Evolutionary conservation across 2,888 invertebrate genomes (phyloP).

Genomic region (Drosophila nigricruria): DNA sequence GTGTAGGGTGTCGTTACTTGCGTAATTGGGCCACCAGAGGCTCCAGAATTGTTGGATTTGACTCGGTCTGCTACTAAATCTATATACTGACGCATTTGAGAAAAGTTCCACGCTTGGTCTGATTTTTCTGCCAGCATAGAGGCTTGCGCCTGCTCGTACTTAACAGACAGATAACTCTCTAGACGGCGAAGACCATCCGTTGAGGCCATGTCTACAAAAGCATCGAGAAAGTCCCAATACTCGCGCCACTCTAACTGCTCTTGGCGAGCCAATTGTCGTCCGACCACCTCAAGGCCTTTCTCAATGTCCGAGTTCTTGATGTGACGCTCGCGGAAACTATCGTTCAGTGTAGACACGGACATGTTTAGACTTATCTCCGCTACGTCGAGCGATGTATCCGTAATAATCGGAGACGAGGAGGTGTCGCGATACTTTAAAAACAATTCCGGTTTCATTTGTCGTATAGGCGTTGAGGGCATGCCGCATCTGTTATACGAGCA

Average conservation of each 20-base stretch:
- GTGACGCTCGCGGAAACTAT: conserved; percentile 83
- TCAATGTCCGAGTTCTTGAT: conserved; percentile 90
- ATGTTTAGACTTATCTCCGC: conserved; percentile 26
- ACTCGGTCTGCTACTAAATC: conserved; percentile 44
- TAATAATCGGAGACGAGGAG: conserved; percentile 57
- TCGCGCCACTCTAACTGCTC: conserved; percentile 94
- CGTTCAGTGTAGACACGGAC: conserved; percentile 39
- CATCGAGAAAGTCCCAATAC: conserved; percentile 95
- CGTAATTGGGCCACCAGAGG: conserved; percentile 44
- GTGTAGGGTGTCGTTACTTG: conserved; percentile 85
- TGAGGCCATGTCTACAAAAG: conserved; percentile 91
- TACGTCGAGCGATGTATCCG: conserved; percentile 27
- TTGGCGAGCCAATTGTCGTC: conserved; percentile 90
- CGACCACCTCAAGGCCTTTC: conserved; percentile 95
- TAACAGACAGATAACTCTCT: conserved; percentile 89
- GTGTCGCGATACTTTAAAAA: conserved; percentile 75
- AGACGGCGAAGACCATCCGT: conserved; percentile 90
- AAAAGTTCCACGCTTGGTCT: conserved; percentile 33
- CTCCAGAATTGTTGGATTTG: conserved; percentile 7
- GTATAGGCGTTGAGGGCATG: conserved; percentile 58
- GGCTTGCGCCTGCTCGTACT: conserved; percentile 32
- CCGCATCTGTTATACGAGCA: conserved; percentile 22
- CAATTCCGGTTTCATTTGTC: conserved; percentile 61
- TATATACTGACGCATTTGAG: conserved; percentile 54
- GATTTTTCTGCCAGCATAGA: conserved; percentile 34